phyloP scores from a whole-genome alignment of 2,113 vertebrate genomes.

The Cervus canadensis region DNA sequence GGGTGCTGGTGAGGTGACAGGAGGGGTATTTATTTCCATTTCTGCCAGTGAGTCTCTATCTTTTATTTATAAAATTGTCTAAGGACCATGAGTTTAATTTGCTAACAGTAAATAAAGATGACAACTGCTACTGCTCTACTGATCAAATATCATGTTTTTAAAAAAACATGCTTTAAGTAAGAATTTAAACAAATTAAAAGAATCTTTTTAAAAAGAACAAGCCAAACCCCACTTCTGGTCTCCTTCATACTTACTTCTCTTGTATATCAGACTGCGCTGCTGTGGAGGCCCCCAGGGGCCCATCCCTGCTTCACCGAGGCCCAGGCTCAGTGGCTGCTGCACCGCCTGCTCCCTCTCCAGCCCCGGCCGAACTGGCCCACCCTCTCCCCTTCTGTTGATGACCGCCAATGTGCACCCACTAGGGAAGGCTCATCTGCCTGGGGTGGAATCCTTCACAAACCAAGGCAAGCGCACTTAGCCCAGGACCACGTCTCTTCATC shows the following conservation, averaged over 20 bases:
- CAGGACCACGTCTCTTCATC: not conserved
- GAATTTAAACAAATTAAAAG: not conserved
- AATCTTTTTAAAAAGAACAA: not conserved
- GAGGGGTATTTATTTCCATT: not conserved
- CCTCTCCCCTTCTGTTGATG: not conserved
- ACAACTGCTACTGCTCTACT: not conserved
- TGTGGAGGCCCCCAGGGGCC: not conserved
- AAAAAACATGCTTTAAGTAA: not conserved
- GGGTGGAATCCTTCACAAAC: not conserved
- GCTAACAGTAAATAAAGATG: not conserved
- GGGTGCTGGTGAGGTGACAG: not conserved
- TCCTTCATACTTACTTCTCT: not conserved
- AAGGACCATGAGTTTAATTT: not conserved
- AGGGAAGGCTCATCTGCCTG: not conserved
- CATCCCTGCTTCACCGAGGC: too few relatives aligned
- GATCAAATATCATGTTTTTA: not conserved
- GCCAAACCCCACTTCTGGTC: not conserved
- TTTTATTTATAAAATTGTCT: not conserved
- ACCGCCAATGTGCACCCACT: not conserved
- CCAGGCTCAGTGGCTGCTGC: not conserved
- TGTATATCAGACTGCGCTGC: not conserved
- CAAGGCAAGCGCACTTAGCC: too few relatives aligned
- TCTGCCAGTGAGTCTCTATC: not conserved
- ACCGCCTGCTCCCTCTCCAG: not conserved
- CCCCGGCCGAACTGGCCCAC: accelerated